Base-by-base conservation (phyloP, 1,140 invertebrate species). In the Carposina sasakii region DNA sequence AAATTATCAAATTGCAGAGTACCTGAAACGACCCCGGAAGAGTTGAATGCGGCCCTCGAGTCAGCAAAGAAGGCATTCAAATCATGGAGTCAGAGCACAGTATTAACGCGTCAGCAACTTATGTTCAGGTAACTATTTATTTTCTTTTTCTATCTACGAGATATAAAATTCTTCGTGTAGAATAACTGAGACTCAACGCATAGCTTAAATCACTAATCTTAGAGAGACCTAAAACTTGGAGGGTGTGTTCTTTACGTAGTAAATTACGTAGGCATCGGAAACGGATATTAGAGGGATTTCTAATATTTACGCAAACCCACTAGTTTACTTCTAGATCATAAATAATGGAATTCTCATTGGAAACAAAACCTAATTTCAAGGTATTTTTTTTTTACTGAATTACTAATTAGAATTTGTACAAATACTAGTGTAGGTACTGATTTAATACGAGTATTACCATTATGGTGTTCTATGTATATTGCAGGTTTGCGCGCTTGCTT, bases 21-120 rank as follows among this genome's bases (percentile, higher is more conserved):
- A 22, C 98, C 98, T 47, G 94, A 98, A 84, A 88, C 92, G 9
- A 99, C 98, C 0, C 86, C 90, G 73, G 87, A 87, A 13, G 98
- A 99, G 87, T 97, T 99, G 94, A 89, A 97, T 62, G 79, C 88
- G 20, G 98, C 98, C 0, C 93, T 99, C 6, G 90, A 91, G 39
- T 91, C 95, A 19, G 92, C 95, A 1, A 96, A 94, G 74, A 90
- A 90, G 48, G 97, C 88, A 1, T 89, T 86, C 63, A 86, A 87
- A 66, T 71, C 90, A 41, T 99, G 98, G 98, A 94, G 92, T 33
- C 88, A 96, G 67, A 96, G 95, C 15, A 98, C 98, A 3, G 90
- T 99, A 21, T 87, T 99, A 30, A 94, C 94, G 0, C 88, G 98
- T 42, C 98, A 99, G 83, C 96, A 97, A 77, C 87, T 97, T 15